Conservation (phyloP, 64 coral and sea anemone species). For the Platygyra sinensis region DNA sequence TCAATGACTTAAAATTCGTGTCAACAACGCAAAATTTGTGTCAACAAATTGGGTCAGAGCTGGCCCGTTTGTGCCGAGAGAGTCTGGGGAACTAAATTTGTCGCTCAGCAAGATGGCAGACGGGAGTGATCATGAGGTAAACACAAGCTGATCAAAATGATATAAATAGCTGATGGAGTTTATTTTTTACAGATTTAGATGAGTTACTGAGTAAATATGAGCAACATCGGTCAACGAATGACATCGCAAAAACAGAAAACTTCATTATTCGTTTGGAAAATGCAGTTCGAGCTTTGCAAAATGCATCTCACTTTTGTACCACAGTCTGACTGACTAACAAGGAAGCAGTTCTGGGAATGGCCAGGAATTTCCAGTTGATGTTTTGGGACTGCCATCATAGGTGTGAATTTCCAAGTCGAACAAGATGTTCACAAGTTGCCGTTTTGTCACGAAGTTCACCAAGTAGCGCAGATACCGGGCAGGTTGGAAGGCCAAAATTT, state of each 20-base stretch:
- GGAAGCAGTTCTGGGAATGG: slow-evolving; percentile 39
- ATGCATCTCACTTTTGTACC: slow-evolving; percentile 13
- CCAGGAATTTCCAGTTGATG: slow-evolving; percentile 45
- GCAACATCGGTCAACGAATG: slow-evolving; percentile 34
- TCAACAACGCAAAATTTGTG: no score
- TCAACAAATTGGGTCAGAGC: no score
- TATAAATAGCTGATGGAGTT: no score
- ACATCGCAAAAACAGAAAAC: slow-evolving; percentile 12
- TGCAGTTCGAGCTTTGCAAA: slow-evolving; percentile 41
- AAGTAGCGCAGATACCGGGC: not conserved
- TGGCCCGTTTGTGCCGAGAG: no score
- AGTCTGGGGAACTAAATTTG: no score
- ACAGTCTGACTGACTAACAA: slow-evolving; percentile 4
- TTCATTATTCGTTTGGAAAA: slow-evolving; percentile 33
- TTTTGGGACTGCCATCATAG: slow-evolving; percentile 36
- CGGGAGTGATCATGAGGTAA: no score
- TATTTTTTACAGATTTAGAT: no score
- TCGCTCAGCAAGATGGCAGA: no score
- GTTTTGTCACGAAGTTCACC: slow-evolving; percentile 28
- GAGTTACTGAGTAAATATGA: slow-evolving; percentile 27
- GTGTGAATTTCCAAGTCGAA: slow-evolving; percentile 48
- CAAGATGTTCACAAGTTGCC: slow-evolving; percentile 53
- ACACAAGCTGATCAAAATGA: no score
- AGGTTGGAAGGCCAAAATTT: slow-evolving; percentile 47
- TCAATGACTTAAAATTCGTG: no score